Percentiles rank a stretch among this genome's conserved stretches.
Conservation (phyloP, 1,140 invertebrate genomes). For the Drosophila grimshawi region DNA sequence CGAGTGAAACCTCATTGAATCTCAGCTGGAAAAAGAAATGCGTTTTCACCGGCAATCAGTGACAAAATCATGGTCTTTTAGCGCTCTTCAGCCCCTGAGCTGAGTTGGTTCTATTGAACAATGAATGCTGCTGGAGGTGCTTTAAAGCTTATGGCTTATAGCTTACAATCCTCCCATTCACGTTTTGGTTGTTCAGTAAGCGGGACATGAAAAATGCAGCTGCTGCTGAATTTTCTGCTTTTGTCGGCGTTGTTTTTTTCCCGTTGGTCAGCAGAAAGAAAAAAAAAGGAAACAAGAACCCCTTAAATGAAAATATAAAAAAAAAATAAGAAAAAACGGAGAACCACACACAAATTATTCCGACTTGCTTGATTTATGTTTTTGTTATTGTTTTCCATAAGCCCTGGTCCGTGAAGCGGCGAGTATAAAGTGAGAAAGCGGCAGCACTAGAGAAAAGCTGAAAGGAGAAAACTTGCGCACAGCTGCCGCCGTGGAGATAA, state of each 20-base stretch:
- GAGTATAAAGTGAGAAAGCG: not conserved
- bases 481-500: slow-evolving; percentile 59
- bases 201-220: slow-evolving; percentile 65
- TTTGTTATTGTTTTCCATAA: slow-evolving; percentile 78
- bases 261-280: slow-evolving; percentile 51
- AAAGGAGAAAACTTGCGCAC: slow-evolving; percentile 9
- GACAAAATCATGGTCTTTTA: slow-evolving; percentile 42
- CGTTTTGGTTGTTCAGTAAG: slow-evolving; percentile 15
- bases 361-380: slow-evolving; percentile 71
- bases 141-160: slow-evolving; percentile 57
- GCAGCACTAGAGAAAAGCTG: slow-evolving; percentile 4
- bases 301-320: slow-evolving; percentile 20
- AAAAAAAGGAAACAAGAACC: not conserved
- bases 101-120: slow-evolving; percentile 39
- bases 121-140: slow-evolving; percentile 35
- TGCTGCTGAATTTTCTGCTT: slow-evolving; percentile 54
- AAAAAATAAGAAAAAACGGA: slow-evolving; percentile 30
- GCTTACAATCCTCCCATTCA: slow-evolving; percentile 55
- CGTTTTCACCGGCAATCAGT: slow-evolving; percentile 17
- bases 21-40: slow-evolving; percentile 9
- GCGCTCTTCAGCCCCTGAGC: slow-evolving; percentile 22
- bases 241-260: slow-evolving; percentile 49
- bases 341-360: slow-evolving; percentile 60
- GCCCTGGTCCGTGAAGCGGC: slow-evolving; percentile 16
- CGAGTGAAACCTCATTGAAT: slow-evolving; percentile 19